Evolutionary conservation across 2,113 vertebrate species (phyloP).

Genomic region (Noctilio leporinus): DNA sequence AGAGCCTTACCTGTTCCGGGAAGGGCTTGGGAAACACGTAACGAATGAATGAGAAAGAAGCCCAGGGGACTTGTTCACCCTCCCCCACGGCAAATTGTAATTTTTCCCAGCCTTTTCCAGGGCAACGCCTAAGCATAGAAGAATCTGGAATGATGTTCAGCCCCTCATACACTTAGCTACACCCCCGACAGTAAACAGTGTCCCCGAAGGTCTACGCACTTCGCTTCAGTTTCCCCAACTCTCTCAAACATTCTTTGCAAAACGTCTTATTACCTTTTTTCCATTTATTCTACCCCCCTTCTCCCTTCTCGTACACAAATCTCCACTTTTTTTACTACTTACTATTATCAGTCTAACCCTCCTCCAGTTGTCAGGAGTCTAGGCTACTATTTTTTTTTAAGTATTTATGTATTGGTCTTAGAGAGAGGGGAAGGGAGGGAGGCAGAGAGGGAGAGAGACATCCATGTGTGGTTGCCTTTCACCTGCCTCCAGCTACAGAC

Average conservation of each 20-base stretch:
- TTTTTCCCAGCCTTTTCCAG: neutral
- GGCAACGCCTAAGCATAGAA: neutral
- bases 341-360: neutral
- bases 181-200: neutral
- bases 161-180: fast-evolving
- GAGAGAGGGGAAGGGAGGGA: too few relatives aligned
- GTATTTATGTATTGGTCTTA: too few relatives aligned
- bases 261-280: neutral
- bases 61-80: neutral
- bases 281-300: neutral
- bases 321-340: neutral
- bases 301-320: neutral
- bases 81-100: neutral
- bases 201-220: neutral
- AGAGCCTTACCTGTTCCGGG: neutral
- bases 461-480: too few relatives aligned
- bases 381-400: neutral
- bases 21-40: neutral
- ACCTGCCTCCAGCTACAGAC: too few relatives aligned
- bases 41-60: neutral
- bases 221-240: neutral
- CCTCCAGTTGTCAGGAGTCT: neutral
- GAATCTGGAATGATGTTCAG: neutral
- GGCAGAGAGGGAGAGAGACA: too few relatives aligned
- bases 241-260: neutral